phyloP scores from a whole-genome alignment of 2,888 invertebrate genomes.

The Uloborus plumipes region DNA sequence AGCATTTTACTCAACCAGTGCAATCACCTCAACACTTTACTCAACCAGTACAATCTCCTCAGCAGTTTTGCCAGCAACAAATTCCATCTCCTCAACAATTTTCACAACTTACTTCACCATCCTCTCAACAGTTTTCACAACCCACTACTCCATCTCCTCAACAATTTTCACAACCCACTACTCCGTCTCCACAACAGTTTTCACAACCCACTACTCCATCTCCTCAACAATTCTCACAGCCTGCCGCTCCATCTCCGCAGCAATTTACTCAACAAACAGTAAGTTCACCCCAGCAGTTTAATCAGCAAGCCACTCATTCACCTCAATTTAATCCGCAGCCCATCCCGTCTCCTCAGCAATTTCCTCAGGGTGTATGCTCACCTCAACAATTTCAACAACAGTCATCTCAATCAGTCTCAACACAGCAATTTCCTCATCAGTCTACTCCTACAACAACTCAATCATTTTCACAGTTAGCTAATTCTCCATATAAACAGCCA shows the following conservation, averaged over 20 bases:
- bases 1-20: conserved; percentile 34
- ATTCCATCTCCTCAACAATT: conserved; percentile 36
- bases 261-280: conserved; percentile 25
- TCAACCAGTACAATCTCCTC: conserved; percentile 26
- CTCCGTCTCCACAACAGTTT: conserved; percentile 17
- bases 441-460: conserved; percentile 2
- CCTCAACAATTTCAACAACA: conserved; percentile 41
- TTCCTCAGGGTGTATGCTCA: conserved; percentile 2
- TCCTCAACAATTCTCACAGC: conserved; percentile 17
- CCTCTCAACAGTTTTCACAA: conserved; percentile 45
- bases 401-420: conserved; percentile 2
- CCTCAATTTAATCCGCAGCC: conserved; percentile 30
- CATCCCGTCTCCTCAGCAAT: conserved; percentile 23
- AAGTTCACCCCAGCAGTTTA: conserved; percentile 31
- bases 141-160: conserved; percentile 23
- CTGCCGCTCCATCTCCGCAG: conserved; percentile 19
- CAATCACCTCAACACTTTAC: conserved; percentile 37
- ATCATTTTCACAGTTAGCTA: not conserved
- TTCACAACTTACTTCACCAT: conserved; percentile 27
- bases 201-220: conserved; percentile 21
- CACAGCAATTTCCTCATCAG: conserved; percentile 39
- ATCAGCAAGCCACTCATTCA: conserved; percentile 12
- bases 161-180: conserved; percentile 28
- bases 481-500: conserved; percentile 35
- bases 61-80: conserved; percentile 43